Percentiles rank a stretch among this genome's conserved stretches.
These are phyloP conservation scores for Apotomis capreana DNA, from an alignment of 2,888 invertebrate genomes.

Conservation along the genomic window DNA sequence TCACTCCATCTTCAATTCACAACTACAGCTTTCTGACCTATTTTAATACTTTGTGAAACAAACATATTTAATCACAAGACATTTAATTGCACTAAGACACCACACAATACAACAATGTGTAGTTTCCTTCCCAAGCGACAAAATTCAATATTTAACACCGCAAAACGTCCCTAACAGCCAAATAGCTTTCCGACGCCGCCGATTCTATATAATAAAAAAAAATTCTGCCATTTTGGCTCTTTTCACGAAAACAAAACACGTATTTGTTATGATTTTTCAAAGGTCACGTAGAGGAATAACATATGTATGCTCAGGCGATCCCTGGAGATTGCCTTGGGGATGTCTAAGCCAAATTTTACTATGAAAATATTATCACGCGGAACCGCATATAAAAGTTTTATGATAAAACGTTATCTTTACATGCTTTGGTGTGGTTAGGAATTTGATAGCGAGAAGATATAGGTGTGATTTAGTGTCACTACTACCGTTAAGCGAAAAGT, in stretches of 20 bases:
- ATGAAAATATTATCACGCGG: slow-evolving; percentile 60
- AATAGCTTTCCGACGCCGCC: slow-evolving; percentile 28
- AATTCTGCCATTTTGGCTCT: slow-evolving; percentile 30
- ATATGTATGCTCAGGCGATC: slow-evolving; percentile 59
- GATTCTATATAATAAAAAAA: slow-evolving; percentile 38
- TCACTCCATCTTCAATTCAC: too few species aligned
- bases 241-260: slow-evolving; percentile 38
- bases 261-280: slow-evolving; percentile 44
- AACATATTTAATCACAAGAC: too few species aligned
- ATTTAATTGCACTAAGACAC: background rate
- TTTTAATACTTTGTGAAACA: too few species aligned
- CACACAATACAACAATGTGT: background rate
- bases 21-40: too few species aligned
- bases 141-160: slow-evolving; percentile 33
- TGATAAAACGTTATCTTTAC: slow-evolving; percentile 39
- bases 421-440: slow-evolving; percentile 8
- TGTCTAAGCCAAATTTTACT: slow-evolving; percentile 62
- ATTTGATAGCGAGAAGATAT: background rate
- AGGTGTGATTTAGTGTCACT: too few species aligned
- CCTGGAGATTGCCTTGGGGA: slow-evolving; percentile 56
- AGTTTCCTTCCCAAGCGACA: background rate
- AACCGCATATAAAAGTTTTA: slow-evolving; percentile 40
- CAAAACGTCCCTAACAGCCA: slow-evolving; percentile 29
- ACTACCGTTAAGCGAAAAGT: too few species aligned
- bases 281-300: slow-evolving; percentile 63